These are phyloP conservation scores for Tiliqua scincoides DNA, from an alignment of 2,113 vertebrate genomes.

Conservation along the genomic window DNA sequence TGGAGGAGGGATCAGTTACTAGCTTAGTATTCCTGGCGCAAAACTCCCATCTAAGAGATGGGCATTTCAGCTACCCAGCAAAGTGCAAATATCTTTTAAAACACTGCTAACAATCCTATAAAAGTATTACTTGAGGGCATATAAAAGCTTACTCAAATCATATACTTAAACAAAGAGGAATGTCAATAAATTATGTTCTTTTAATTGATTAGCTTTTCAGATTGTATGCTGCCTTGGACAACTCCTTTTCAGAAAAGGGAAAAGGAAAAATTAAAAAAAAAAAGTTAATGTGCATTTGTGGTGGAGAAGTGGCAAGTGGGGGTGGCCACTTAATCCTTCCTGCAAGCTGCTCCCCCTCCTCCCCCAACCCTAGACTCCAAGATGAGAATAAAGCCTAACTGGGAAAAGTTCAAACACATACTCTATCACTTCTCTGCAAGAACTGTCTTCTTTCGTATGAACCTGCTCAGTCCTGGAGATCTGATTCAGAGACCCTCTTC, in stretches of 20 bases:
- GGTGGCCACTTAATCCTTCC: too few relatives aligned
- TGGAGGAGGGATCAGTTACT: not conserved
- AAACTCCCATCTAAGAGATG: conserved; percentile 29
- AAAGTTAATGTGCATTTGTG: not conserved
- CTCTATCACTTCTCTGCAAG: too few relatives aligned
- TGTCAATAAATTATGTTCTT: not conserved
- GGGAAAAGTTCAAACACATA: too few relatives aligned
- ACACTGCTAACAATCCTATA: not conserved
- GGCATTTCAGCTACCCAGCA: rapidly evolving
- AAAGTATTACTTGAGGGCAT: not conserved
- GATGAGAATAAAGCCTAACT: too few relatives aligned
- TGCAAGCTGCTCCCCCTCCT: too few relatives aligned
- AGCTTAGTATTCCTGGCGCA: not conserved
- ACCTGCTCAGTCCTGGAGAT: too few relatives aligned
- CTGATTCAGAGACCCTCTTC: too few relatives aligned
- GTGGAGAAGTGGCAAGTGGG: not conserved
- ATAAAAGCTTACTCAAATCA: not conserved
- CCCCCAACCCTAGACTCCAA: too few relatives aligned
- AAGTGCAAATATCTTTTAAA: conserved; percentile 17
- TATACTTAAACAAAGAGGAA: not conserved
- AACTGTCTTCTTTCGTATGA: too few relatives aligned
- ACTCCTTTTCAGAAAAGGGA: too few relatives aligned
- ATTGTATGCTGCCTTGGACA: too few relatives aligned
- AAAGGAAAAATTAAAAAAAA: too few relatives aligned
- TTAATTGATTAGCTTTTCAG: conserved; percentile 32